Evolutionary conservation across 2,888 invertebrate species (phyloP), one percentile per base, ranked within the genome.

Genomic region (Scaptomyza cyrtandrae): DNA sequence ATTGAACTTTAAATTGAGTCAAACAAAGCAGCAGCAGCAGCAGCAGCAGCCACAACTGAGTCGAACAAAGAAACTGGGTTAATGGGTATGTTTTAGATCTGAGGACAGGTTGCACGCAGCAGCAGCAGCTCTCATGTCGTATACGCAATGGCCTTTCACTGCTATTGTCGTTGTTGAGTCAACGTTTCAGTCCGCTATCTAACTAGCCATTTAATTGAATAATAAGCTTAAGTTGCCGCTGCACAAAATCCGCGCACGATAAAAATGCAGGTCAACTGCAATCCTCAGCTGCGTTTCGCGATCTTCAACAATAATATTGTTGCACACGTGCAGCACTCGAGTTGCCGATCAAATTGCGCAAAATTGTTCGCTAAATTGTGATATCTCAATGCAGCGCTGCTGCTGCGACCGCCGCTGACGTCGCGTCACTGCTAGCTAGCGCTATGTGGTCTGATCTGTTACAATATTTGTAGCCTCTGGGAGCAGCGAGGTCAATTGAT

Each of bases 401-500:
- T 11, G 60, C 52, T 44, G 62, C 27, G 24, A 24, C 24, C 13
- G 39, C 37, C 10, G 71, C 35, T 24, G 55, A 5, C 57, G 63
- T 37, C 56, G 59, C 57, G 63, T 37, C 56, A 56, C 73, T 46
- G 61, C 37, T 60, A 29, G 61, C 37, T 60, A 29, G 52, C 68
- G 75, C 41, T 56, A 56, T 83, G 78, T 74, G 65, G 71, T 57
- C 83, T 71, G 89, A 89, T 89, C 86, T 87, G 89, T 89, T 89
- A 88, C 89, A 89, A 80, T 86, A 82, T 85, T 79, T 78, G 82
- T 86, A 67, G 88, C 86, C 89, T 71, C 87, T 89, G 90, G 86
- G 80, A 89, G 90, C 80, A 58, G 82, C 81, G 89, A 91, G 92
- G 92, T 92, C 91, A 92, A 92, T 92, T 92, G 91, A 91, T 90